Conservation (phyloP, 1,140 invertebrate species). For the Bombus balteatus region DNA sequence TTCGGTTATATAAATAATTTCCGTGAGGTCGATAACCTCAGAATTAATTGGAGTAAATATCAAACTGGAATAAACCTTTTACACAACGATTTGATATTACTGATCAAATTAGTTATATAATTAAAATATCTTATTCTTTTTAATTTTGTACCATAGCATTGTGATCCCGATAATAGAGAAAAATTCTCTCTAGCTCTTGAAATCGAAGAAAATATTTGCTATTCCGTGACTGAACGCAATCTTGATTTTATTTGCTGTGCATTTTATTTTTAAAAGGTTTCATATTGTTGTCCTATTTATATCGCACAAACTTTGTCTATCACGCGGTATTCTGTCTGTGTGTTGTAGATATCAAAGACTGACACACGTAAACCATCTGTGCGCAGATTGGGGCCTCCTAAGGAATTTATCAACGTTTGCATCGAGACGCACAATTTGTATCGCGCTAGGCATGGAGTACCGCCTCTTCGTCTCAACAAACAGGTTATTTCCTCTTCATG, state of each 20-base stretch:
- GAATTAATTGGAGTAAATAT: not conserved
- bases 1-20: not conserved
- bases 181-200: too few species aligned
- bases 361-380: slow-evolving; percentile 82
- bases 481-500: slow-evolving; percentile 82
- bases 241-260: not conserved
- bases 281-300: not conserved
- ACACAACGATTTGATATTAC: not conserved
- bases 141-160: too few species aligned
- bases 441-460: slow-evolving; percentile 87
- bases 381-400: slow-evolving; percentile 79
- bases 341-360: slow-evolving; percentile 82
- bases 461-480: slow-evolving; percentile 87
- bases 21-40: not conserved
- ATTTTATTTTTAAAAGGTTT: not conserved
- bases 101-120: not conserved
- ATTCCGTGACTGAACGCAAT: too few species aligned
- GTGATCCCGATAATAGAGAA: too few species aligned
- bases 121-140: too few species aligned
- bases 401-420: slow-evolving; percentile 84
- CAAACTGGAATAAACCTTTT: not conserved
- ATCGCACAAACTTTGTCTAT: not conserved
- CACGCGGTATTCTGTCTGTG: slow-evolving; percentile 50
- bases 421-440: slow-evolving; percentile 90
- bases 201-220: not conserved